Evolutionary conservation across 2,113 vertebrate genomes (phyloP).

Genomic region (Lasiurus borealis): DNA sequence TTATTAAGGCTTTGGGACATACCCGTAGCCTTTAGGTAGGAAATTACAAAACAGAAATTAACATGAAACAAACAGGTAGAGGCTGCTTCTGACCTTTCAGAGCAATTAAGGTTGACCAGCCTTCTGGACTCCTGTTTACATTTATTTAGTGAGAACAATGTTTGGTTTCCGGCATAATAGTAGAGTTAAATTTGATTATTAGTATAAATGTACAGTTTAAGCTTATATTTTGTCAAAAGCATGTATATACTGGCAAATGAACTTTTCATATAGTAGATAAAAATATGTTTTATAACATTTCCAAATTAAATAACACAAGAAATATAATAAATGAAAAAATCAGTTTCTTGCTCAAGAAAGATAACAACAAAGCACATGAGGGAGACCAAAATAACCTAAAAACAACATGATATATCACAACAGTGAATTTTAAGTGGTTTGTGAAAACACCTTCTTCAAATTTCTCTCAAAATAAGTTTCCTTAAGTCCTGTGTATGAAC

Average conservation of each 20-base stretch:
- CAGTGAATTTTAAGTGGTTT: slow-evolving; percentile 60
- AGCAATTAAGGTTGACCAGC: too few species aligned
- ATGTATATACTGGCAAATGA: not conserved
- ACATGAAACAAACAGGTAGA: too few species aligned
- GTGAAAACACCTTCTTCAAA: slow-evolving; percentile 55
- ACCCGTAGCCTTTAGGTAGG: too few species aligned
- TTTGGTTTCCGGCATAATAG: not conserved
- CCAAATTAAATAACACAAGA: slow-evolving; percentile 43
- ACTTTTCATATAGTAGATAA: slow-evolving; percentile 9
- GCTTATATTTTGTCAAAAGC: not conserved
- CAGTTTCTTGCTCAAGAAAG: not conserved
- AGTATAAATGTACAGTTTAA: not conserved
- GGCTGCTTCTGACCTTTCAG: too few species aligned
- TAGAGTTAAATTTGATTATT: not conserved
- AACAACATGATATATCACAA: not conserved
- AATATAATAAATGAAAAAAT: slow-evolving; percentile 48
- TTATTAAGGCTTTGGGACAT: too few species aligned
- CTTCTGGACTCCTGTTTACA: too few species aligned
- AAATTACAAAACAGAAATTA: too few species aligned
- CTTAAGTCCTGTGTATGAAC: slow-evolving; percentile 32
- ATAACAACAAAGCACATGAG: slow-evolving; percentile 39
- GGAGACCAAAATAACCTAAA: slow-evolving; percentile 53
- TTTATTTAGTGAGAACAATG: too few species aligned
- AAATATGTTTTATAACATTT: slow-evolving; percentile 53
- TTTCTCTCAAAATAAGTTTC: slow-evolving; percentile 61